Base-by-base conservation (phyloP, 2,113 vertebrate genomes). In the Hemicordylus capensis region DNA sequence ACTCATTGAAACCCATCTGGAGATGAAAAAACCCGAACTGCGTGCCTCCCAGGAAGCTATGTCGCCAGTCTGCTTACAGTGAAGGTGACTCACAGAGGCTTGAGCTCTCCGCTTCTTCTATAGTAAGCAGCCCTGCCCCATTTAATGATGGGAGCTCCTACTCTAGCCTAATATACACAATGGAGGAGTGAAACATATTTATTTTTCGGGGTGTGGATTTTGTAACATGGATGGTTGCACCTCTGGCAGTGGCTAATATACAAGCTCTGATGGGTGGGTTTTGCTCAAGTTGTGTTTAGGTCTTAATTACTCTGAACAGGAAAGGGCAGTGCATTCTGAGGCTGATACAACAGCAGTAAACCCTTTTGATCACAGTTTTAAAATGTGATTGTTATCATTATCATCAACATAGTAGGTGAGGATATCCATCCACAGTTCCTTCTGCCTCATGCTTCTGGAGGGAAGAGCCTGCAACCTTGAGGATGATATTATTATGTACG, bases 41-140 rank as follows among this genome's bases (percentile, higher is more conserved):
- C 56, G 31, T 85, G 69, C 83, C 87, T 94, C 88, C 92, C 76
- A 5, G 63, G 83, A 73, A 80, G 85, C 63, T 87, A 66, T 87
- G n/a, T n/a, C n/a, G n/a, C n/a, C 70, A 91, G 76, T 67, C 44
- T 91, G 58, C 37, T 87, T 88, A 82, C 34, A 63, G 63, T 7
- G 77, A 56, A 76, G 74, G n/a, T 83, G 91, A 91, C 86, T 89
- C 0, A 0, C 34, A 58, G 17, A 58, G 83, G 44, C n/a, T 39
- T 54, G 8, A 39, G 9, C 26, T 5, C 83, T 81, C 83, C 76
- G 78, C 46, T 88, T 70, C 44, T 67, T 75, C 74, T 78, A 4
- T 83, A n/a, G 82, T 63, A 87, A 85, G 59, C 58, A 51, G 15
- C 75, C 67, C 3, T 34, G 76, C 87, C 84, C 89, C 15, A 61